These are phyloP conservation scores for Hassar affinis DNA, from an alignment of 2,113 vertebrate genomes.

Conservation along the genomic window DNA sequence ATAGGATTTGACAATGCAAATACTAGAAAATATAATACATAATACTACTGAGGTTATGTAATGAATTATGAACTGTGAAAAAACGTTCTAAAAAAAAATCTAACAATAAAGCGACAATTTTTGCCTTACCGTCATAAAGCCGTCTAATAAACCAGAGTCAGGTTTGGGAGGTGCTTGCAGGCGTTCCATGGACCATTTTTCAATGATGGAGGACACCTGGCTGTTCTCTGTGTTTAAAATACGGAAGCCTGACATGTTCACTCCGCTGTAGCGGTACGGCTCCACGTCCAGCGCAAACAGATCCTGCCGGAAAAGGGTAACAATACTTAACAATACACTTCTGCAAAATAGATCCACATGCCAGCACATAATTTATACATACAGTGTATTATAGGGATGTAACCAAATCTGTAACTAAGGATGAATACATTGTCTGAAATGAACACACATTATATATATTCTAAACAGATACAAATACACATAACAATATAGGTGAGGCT, in stretches of 20 bases:
- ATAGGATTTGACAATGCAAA: background rate
- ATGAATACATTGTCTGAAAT: background rate
- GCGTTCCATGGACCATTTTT: constrained; percentile 98
- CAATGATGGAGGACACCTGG: constrained; percentile 95
- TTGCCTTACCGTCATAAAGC: constrained; percentile 96
- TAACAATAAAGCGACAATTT: background rate
- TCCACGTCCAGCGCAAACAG: constrained; percentile 96
- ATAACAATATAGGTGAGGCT: background rate
- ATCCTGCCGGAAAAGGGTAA: constrained; percentile 74
- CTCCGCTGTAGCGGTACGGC: constrained; percentile 93
- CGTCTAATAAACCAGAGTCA: constrained; percentile 97
- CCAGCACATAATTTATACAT: background rate
- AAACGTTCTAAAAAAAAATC: background rate
- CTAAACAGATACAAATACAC: background rate
- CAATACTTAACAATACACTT: background rate
- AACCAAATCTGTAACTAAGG: background rate
- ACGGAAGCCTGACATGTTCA: constrained; percentile 98
- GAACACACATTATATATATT: background rate
- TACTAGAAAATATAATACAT: background rate
- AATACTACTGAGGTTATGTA: background rate
- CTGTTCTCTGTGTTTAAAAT: constrained; percentile 95
- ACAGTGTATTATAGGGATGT: background rate
- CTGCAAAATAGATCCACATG: background rate
- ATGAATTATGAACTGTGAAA: background rate
- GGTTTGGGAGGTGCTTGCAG: constrained; percentile 96